Percentiles rank a stretch among this genome's conserved stretches.
Conservation (phyloP, 2,888 invertebrate genomes). For the Sipha maydis region DNA sequence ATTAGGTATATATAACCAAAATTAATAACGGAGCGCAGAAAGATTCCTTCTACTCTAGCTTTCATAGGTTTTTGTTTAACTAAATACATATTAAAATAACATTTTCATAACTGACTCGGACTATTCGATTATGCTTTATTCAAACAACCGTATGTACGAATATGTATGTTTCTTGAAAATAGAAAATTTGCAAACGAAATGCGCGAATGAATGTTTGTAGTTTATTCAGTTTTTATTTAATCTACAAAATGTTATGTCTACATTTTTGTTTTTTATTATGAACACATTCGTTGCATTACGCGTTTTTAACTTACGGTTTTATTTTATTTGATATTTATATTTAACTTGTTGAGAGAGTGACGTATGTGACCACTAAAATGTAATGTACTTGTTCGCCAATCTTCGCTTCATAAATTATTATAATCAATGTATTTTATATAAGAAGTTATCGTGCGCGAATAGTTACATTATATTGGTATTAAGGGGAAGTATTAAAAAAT, state of each 20-base stretch:
- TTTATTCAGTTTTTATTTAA: background rate
- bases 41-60: background rate
- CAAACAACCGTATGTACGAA: background rate
- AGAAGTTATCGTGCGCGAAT: background rate
- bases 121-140: background rate
- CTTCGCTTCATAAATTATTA: background rate
- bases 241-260: background rate
- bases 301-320: background rate
- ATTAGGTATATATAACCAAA: background rate
- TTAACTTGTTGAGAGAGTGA: background rate
- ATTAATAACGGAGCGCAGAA: background rate
- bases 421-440: no score
- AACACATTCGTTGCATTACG: background rate
- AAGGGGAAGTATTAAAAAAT: no score
- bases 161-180: no score
- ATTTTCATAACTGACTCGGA: background rate
- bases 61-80: background rate
- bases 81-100: background rate
- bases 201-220: background rate
- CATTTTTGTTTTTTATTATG: background rate
- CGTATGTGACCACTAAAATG: background rate
- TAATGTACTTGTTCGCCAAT: background rate
- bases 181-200: background rate
- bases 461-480: no score
- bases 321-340: background rate